Evolutionary conservation across 1,140 invertebrate species (phyloP).

Genomic region (Mactra quadrangularis): DNA sequence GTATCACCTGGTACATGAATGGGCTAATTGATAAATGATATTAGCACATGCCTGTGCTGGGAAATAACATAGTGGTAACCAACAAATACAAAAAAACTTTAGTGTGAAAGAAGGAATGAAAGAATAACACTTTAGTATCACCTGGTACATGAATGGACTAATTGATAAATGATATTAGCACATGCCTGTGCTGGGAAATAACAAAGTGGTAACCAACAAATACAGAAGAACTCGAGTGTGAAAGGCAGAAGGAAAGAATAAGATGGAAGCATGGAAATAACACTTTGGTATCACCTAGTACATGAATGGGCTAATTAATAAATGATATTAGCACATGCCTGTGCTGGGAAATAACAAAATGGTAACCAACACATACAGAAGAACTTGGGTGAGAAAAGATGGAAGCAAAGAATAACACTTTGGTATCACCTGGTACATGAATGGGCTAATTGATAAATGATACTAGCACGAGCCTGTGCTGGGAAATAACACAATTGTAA

Average conservation of each 20-base stretch:
- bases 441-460: neutral
- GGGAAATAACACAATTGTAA: neutral
- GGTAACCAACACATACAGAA: neutral
- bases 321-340: slow-evolving; percentile 44
- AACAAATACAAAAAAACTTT: neutral
- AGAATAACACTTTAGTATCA: neutral
- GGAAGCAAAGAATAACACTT: too few relatives aligned
- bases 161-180: slow-evolving; percentile 9
- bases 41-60: slow-evolving; percentile 33
- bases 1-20: slow-evolving; percentile 9
- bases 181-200: slow-evolving; percentile 27
- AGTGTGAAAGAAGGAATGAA: neutral
- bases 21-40: slow-evolving; percentile 10
- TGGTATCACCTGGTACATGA: too few relatives aligned
- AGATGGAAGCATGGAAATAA: too few relatives aligned
- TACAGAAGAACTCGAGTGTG: too few relatives aligned
- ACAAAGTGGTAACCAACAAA: too few relatives aligned
- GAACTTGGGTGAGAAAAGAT: neutral
- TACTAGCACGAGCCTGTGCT: neutral
- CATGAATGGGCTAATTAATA: slow-evolving; percentile 28
- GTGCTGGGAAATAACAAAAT: slow-evolving; percentile 32
- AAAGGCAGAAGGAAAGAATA: too few relatives aligned
- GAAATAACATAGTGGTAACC: slow-evolving; percentile 6
- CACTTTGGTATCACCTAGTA: slow-evolving; percentile 4
- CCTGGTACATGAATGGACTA: slow-evolving; percentile 22